Base-by-base conservation (phyloP, 1,140 invertebrate species). In the Contarinia nasturtii region DNA sequence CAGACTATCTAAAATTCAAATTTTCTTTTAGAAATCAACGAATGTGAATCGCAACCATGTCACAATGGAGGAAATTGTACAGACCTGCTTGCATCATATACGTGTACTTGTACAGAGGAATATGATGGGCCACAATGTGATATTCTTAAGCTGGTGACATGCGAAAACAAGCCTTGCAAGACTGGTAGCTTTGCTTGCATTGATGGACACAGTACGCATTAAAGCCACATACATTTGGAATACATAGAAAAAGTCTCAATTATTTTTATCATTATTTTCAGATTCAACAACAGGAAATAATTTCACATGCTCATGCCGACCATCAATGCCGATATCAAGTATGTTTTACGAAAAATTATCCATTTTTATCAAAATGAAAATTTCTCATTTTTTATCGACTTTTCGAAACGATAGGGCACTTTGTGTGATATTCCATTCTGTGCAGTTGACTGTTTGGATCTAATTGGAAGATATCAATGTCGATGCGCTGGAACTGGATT, bases 1-100 rank as follows among this genome's bases (percentile, higher is more conserved):
- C n/a, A n/a, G n/a, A n/a, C n/a, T n/a, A n/a, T n/a, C n/a, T n/a
- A n/a, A n/a, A n/a, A n/a, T n/a, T n/a, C n/a, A n/a, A n/a, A n/a
- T n/a, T n/a, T n/a, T n/a, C n/a, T n/a, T 27, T 10, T 27, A 27
- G 86, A 91, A 54, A 80, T 88, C 17, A 74, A 92, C 66, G 88
- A 93, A 63, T 93, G 87, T 63, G 60, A 58, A 33, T 73, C 71
- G 11, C 68, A 70, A 49, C 88, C 89, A 0, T 95, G 89, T 57
- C 67, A 74, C 49, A 77, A 92, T 67, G 78, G 76, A 33, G 88
- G 85, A 18, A 73, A 72, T n/a, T 93, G 89, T 57, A 60, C 69
- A 3, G 82, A 91, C 67, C 54, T 71, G 34, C 70, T 80, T 11
- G 83, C 79, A 7, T 70, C 67, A 1, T 90, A 77, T 59, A 57